Base-by-base conservation (phyloP, 2,113 vertebrate genomes). In the Oostethus manadensis region DNA sequence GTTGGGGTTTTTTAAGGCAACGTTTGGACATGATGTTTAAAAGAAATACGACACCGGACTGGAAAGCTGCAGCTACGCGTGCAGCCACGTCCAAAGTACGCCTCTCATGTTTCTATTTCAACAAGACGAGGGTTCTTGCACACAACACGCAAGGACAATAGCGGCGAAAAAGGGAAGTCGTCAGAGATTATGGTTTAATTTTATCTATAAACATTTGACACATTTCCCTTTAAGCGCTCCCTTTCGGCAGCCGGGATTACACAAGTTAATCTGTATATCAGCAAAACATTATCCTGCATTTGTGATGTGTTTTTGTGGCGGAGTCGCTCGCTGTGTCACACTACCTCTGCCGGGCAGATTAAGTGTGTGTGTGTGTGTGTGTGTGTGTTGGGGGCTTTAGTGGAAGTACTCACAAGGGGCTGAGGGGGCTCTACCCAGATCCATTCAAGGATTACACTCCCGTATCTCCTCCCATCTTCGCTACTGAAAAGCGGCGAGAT, bases 261-360 rank as follows among this genome's bases (percentile, higher is more conserved):
- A 81, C 64, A 57, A 81, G 46, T 88, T 88, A 87, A 89, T 89
- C 87, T 86, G 82, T 84, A 70, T 81, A 89, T 88, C 87, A 88
- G 76, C 64, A 80, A 87, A 86, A 86, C 83, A 88, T 89, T 85
- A 91, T 89, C 84, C 80, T 64, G 79, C 74, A 50, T 88, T 84
- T 80, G 77, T 64, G 56, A 77, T 74, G 77, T 69, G 83, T 83
- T 76, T 86, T 84, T 80, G 77, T 65, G 74, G 78, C 74, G 80
- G 74, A 83, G 81, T 86, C 71, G 51, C 73, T 77, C 35, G 53
- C 80, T 64, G 77, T 75, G 78, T 84, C 70, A 73, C 69, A 80
- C 83, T 83, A 80, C 78, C 77, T 86, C 80, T 83, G 84, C 74
- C 76, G 62, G 60, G 79, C 78, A 87, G 86, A 87, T 89, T 89